Percentiles rank a stretch among this genome's conserved stretches.
Evolutionary conservation across 2,113 vertebrate species (phyloP).

Genomic region (Antigone vipio): DNA sequence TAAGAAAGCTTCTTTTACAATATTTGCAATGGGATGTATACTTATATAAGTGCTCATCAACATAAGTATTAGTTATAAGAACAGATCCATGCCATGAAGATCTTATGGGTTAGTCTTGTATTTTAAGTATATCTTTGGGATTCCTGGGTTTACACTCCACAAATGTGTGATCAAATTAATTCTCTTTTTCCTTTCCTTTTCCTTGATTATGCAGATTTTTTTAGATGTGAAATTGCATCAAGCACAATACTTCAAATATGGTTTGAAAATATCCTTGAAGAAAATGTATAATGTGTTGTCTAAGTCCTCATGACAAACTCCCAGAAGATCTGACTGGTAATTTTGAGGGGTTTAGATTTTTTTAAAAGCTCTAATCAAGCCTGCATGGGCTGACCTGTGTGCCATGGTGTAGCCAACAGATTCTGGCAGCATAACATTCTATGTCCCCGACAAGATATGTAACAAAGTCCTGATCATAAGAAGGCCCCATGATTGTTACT

Average conservation of each 20-base stretch:
- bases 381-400: not conserved
- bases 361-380: not conserved
- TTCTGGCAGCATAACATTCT: not conserved
- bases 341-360: not conserved
- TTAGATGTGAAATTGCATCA: not conserved
- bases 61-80: not conserved
- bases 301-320: not conserved
- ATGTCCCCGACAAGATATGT: not conserved
- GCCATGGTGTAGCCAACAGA: not conserved
- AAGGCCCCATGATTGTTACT: not conserved
- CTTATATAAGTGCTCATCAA: not conserved
- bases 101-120: not conserved
- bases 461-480: not conserved
- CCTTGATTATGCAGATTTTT: not conserved
- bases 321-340: not conserved
- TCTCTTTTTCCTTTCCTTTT: not conserved
- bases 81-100: not conserved
- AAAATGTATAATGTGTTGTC: not conserved
- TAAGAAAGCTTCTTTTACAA: not conserved
- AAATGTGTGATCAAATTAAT: not conserved
- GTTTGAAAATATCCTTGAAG: not conserved
- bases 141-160: not conserved
- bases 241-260: not conserved
- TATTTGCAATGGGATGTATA: not conserved
- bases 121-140: not conserved